Conservation (phyloP, 2,113 vertebrate genomes). For the Stigmatopora nigra region DNA sequence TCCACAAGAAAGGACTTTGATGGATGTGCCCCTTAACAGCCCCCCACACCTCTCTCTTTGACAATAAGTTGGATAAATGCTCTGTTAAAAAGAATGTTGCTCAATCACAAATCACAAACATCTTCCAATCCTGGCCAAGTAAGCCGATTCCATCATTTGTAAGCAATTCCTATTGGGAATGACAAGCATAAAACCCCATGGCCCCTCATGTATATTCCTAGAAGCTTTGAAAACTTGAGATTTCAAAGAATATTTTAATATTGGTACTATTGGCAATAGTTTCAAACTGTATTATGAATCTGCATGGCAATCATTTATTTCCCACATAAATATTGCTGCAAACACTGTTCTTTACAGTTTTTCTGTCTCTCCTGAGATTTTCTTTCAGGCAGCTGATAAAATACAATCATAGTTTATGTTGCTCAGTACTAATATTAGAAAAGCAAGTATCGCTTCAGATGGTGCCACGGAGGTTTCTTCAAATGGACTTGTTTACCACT, state of each 20-base stretch:
- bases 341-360: not conserved
- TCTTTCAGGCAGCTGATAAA: not conserved
- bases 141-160: slow-evolving; percentile 20
- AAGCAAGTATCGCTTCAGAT: not conserved
- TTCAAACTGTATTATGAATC: not conserved
- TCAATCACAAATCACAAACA: slow-evolving; percentile 43
- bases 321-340: not conserved
- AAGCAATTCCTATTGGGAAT: slow-evolving; percentile 34
- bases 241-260: slow-evolving; percentile 17
- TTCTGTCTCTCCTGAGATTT: not conserved
- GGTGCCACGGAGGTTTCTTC: not conserved
- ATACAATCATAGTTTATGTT: not conserved
- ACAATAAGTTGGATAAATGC: slow-evolving; percentile 20
- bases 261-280: not conserved
- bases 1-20: slow-evolving; percentile 21
- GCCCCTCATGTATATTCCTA: slow-evolving; percentile 26
- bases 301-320: not conserved
- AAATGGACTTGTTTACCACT: not conserved
- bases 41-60: not conserved
- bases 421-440: not conserved
- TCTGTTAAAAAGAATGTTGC: slow-evolving; percentile 28
- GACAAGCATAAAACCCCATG: slow-evolving; percentile 21
- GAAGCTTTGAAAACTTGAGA: slow-evolving; percentile 23
- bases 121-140: slow-evolving; percentile 29
- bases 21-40: slow-evolving; percentile 24